Conservation (phyloP, 2,113 vertebrate species). For the Mandrillus leucophaeus region DNA sequence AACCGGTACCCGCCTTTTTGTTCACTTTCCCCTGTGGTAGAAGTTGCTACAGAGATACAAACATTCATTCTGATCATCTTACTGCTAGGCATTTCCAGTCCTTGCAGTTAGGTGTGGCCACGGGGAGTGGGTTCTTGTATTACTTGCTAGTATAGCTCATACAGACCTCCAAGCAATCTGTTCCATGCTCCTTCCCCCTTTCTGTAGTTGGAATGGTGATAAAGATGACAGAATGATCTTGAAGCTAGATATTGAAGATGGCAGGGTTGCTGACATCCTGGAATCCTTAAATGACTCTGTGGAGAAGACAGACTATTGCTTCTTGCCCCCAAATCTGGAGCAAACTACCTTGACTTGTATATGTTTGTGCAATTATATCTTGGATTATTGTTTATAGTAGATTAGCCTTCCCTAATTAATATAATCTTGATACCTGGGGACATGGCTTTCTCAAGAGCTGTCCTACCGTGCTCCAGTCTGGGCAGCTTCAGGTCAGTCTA, state of each 20-base stretch:
- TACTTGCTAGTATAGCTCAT: not conserved
- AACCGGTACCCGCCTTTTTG: not conserved
- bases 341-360: not conserved
- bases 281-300: not conserved
- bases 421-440: not conserved
- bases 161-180: not conserved
- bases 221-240: not conserved
- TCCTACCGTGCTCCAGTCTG: not conserved
- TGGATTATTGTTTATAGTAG: not conserved
- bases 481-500: not conserved
- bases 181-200: not conserved
- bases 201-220: not conserved
- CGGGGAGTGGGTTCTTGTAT: not conserved
- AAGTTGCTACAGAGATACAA: not conserved
- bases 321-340: not conserved
- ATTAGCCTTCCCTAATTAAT: not conserved
- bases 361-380: not conserved
- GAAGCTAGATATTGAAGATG: not conserved
- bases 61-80: not conserved
- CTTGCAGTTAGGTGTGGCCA: not conserved
- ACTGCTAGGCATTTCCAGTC: not conserved
- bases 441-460: not conserved
- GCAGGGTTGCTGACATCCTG: not conserved
- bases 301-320: not conserved
- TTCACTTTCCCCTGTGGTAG: not conserved